Percentiles rank a stretch among this genome's conserved stretches.
These are phyloP conservation scores for Ctenicera cuprea DNA, from an alignment of 2,888 invertebrate genomes.

Conservation along the genomic window DNA sequence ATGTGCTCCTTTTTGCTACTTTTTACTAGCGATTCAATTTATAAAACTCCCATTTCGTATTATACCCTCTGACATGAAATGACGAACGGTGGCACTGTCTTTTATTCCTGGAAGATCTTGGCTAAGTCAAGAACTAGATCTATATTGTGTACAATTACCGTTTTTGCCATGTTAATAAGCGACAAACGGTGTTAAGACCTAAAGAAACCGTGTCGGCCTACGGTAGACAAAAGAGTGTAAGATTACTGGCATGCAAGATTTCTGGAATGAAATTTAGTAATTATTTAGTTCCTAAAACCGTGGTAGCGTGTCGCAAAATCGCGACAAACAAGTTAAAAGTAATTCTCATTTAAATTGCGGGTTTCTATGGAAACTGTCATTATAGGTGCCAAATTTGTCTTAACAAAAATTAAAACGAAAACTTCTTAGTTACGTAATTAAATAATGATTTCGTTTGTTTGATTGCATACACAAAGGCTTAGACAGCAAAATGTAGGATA, in stretches of 20 bases:
- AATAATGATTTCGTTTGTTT: neutral
- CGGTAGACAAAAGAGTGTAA: slow-evolving; percentile 10
- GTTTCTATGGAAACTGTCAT: slow-evolving; percentile 9
- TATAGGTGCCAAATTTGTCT: neutral
- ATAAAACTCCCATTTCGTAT: slow-evolving; percentile 48
- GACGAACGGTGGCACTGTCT: slow-evolving; percentile 40
- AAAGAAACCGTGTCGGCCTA: slow-evolving; percentile 22
- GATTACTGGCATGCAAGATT: slow-evolving; percentile 23
- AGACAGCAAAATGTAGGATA: slow-evolving; percentile 19
- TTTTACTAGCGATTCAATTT: slow-evolving; percentile 52
- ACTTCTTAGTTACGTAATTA: neutral
- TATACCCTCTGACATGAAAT: slow-evolving; percentile 44
- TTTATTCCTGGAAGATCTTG: slow-evolving; percentile 7
- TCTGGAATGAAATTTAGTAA: slow-evolving; percentile 18
- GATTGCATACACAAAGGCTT: too few relatives aligned
- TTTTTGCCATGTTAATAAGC: slow-evolving; percentile 31
- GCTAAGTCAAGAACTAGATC: slow-evolving; percentile 13
- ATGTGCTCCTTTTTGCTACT: slow-evolving; percentile 47
- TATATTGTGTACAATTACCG: slow-evolving; percentile 20
- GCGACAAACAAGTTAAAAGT: slow-evolving; percentile 12
- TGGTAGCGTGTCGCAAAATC: slow-evolving; percentile 12
- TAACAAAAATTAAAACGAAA: slow-evolving; percentile 3
- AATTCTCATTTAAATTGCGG: neutral
- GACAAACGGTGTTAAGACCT: slow-evolving; percentile 21
- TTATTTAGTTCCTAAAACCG: slow-evolving; percentile 19